Evolutionary conservation across 1,140 invertebrate genomes (phyloP).

Genomic region (Lasaia peninsularis): DNA sequence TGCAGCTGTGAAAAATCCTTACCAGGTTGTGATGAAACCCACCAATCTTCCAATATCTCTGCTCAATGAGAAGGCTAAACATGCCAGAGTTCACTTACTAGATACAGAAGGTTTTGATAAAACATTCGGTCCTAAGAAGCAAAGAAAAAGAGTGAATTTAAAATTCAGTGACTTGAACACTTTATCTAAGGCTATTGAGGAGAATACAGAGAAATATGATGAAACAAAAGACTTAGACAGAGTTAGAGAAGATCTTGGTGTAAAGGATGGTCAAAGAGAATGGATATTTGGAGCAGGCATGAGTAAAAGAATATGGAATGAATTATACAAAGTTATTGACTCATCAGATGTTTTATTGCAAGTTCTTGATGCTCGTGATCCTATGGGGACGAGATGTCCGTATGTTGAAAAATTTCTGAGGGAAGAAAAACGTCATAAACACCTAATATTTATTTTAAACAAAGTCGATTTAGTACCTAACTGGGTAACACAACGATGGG

Average conservation of each 20-base stretch:
- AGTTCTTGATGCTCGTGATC: constrained; percentile 96
- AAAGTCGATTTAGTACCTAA: constrained; percentile 97
- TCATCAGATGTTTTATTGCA: constrained; percentile 98
- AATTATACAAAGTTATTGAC: constrained; percentile 99
- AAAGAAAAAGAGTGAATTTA: constrained; percentile 93
- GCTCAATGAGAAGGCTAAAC: constrained; percentile 94
- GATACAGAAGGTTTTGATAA: constrained; percentile 96
- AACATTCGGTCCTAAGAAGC: constrained; percentile 97
- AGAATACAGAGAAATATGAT: constrained; percentile 87
- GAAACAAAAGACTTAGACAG: constrained; percentile 89
- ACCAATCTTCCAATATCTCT: constrained; percentile 96
- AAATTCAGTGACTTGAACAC: constrained; percentile 84
- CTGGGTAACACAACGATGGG: constrained; percentile 98
- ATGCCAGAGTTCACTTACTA: constrained; percentile 94
- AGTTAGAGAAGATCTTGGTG: constrained; percentile 88
- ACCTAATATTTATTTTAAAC: constrained; percentile 96
- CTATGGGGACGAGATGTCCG: constrained; percentile 94
- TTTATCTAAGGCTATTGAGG: constrained; percentile 83
- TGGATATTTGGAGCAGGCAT: constrained; percentile 96
- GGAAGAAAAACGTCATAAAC: constrained; percentile 96
- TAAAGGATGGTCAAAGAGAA: constrained; percentile 85
- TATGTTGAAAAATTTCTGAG: constrained; percentile 94
- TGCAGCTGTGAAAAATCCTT: constrained; percentile 96
- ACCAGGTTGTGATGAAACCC: constrained; percentile 98
- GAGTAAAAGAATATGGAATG: constrained; percentile 99